Percentiles rank a stretch among this genome's conserved stretches.
phyloP scores from a whole-genome alignment of 2,113 vertebrate species.

The Rhegmatorhina hoffmannsi region DNA sequence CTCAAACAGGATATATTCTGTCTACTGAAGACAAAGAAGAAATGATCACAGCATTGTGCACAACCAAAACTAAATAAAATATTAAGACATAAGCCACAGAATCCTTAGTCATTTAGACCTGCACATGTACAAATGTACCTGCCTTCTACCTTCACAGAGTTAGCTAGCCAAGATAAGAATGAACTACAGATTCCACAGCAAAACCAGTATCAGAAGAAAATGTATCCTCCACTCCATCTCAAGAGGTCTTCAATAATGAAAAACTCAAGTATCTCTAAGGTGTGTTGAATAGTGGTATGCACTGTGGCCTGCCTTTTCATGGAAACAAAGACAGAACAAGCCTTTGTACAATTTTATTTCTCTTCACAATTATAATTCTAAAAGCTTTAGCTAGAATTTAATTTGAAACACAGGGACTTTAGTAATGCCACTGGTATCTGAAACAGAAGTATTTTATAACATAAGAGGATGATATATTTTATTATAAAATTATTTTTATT shows the following conservation, averaged over 20 bases:
- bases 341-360: not conserved
- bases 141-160: not conserved
- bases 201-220: not conserved
- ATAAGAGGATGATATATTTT: not conserved
- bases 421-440: not conserved
- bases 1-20: not conserved
- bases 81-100: not conserved
- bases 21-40: not conserved
- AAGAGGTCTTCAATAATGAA: not conserved
- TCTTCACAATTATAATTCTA: not conserved
- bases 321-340: not conserved
- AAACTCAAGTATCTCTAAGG: not conserved
- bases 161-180: not conserved
- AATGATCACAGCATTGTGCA: not conserved
- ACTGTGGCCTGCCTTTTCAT: not conserved
- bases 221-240: not conserved
- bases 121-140: not conserved
- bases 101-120: not conserved
- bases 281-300: not conserved
- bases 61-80: not conserved
- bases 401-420: not conserved
- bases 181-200: not conserved
- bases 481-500: not conserved
- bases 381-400: not conserved
- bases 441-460: not conserved